Base-by-base conservation (phyloP, 2,888 invertebrate genomes). In the Aspidiotus destructor region DNA sequence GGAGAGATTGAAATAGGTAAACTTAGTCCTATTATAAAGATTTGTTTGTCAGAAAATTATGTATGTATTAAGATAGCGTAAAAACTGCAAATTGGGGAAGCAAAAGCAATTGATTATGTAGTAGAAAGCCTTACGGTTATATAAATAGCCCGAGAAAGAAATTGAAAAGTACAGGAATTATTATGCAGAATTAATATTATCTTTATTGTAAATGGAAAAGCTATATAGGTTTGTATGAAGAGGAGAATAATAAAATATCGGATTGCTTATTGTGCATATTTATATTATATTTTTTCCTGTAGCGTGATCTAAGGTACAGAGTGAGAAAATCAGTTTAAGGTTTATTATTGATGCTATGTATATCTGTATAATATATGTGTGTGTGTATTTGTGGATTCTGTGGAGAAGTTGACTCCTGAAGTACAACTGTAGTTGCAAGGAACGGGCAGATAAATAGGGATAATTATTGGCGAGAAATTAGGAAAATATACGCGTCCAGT, bases 71-170 rank as follows among this genome's bases (percentile, higher is more conserved):
- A 48, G n/a, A n/a, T 11, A 48, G 48, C 48, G 10, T 48, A 48
- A 48, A 48, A 48, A 13, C n/a, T 11, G 10, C 48, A n/a, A n/a
- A 48, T 48, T 48, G 48, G n/a, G 6, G n/a, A 48, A 41, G 63
- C 63, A 28, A 54, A 63, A 63, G 63, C 63, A 54, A 57, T 54
- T 63, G 41, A 63, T 54, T 41, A 63, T 28, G 15, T 2, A 41
- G 15, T 48, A n/a, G 10, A 28, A 63, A 63, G 63, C 63, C 63
- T 63, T 63, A 63, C 54, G 10, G 63, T 63, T 41, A 63, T 41
- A 63, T n/a, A 16, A 7, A 16, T 17, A 63, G 41, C 42, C 48
- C 42, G 13, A 62, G 62, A 62, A 42, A 62, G 48, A 61, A 48
- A 44, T 63, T 9, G 63, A 53, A 48, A 48, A 48, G 48, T 28